These are phyloP conservation scores for Diadumene lineata DNA, from an alignment of 92 coral and sea anemone genomes.

Conservation along the genomic window DNA sequence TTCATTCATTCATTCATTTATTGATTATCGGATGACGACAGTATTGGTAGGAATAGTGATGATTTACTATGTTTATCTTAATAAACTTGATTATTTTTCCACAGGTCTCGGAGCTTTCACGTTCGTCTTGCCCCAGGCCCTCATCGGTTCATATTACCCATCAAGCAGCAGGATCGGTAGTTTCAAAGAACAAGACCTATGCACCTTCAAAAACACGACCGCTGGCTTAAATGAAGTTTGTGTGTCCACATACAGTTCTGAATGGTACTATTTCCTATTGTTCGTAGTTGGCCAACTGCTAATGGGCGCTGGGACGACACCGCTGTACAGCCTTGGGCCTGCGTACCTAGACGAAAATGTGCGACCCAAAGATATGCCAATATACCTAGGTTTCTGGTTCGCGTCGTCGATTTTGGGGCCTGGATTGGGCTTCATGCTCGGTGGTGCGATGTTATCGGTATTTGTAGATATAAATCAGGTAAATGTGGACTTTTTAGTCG, in stretches of 20 bases:
- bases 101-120: slow-evolving; percentile 69
- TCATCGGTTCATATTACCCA: slow-evolving; percentile 69
- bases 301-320: slow-evolving; percentile 95
- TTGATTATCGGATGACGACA: no score
- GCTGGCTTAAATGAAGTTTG: slow-evolving; percentile 33
- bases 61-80: no score
- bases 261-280: slow-evolving; percentile 59
- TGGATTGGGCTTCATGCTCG: slow-evolving; percentile 81
- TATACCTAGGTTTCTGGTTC: slow-evolving; percentile 79
- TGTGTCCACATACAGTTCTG: slow-evolving; percentile 61
- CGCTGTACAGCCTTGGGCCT: slow-evolving; percentile 85
- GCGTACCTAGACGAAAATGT: slow-evolving; percentile 97
- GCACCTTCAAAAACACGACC: slow-evolving; percentile 33
- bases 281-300: slow-evolving; percentile 75
- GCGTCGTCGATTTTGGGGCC: slow-evolving; percentile 72
- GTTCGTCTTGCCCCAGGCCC: slow-evolving; percentile 76
- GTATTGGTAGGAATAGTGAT: no score
- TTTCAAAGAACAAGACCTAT: slow-evolving; percentile 39
- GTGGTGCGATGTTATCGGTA: slow-evolving; percentile 68
- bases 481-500: no score
- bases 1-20: no score
- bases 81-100: neutral
- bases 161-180: slow-evolving; percentile 14
- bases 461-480: slow-evolving; percentile 85
- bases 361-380: slow-evolving; percentile 74